Base-by-base conservation (phyloP, 37 sponge, comb jelly and placozoan genomes). In the Ianthella basta region DNA sequence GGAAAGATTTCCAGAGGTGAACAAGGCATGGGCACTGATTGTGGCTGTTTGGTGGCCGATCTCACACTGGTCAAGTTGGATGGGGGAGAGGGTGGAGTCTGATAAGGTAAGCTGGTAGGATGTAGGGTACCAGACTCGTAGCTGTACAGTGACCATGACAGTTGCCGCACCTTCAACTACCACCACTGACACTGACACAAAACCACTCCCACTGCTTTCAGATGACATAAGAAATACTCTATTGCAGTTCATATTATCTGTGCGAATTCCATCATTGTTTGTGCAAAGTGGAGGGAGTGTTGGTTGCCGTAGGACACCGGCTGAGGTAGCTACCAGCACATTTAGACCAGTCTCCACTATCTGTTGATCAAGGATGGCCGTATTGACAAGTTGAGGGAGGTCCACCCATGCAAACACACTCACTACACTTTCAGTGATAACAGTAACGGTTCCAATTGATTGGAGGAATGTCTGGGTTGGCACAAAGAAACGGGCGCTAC, bases 51-150 rank as follows among this genome's bases (percentile, higher is more conserved):
- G 93, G 82, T 83, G 87, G 12, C 37, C 61, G 0, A 27, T 39
- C 56, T 78, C 59, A 37, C 79, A 81, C 2, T 20, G 27, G 18
- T 30, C 65, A 13, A 29, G 21, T 21, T 79, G 65, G 36, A 89
- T 78, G 15, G 30, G 57, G n/a, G 90, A 82, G 6, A 93, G 90
- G 14, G 41, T 44, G 23, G 56, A 39, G 35, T 93, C 90, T 3
- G 78, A 33, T 25, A 72, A 0, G 35, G 0, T 3, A 3, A 82
- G 56, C 39, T 0, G 23, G 33, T 59, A 27, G 1, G 89, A 72
- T 6, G 60, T n/a, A 14, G 93, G 93, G 41, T 89, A 83, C 79
- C 73, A 92, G 21, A 92, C 87, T 19, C 90, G 24, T n/a, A 91
- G 53, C 4, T 63, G 70, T 19, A 75, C 39, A 16, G 50, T 24